These are phyloP conservation scores for Xylophagus ater DNA, from an alignment of 2,888 invertebrate genomes.

Conservation along the genomic window DNA sequence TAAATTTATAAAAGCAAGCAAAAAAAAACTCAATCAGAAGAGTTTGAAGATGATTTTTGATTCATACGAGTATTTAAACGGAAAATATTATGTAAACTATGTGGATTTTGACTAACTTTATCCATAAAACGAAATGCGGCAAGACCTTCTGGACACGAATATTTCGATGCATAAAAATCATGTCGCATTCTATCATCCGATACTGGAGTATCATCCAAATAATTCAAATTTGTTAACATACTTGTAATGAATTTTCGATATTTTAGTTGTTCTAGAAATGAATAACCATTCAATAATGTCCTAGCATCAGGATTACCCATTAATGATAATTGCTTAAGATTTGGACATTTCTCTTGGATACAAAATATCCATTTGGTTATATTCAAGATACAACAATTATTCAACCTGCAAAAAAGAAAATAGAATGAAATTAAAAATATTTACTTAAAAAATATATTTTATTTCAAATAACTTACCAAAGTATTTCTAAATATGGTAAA, in stretches of 20 bases:
- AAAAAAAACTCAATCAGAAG: too few species aligned
- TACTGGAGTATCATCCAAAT: slow-evolving; percentile 28
- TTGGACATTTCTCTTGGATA: slow-evolving; percentile 58
- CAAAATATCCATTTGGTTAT: slow-evolving; percentile 63
- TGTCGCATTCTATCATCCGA: too few species aligned
- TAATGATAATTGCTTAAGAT: slow-evolving; percentile 57
- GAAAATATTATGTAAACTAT: too few species aligned
- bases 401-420: slow-evolving; percentile 42
- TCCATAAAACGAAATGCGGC: too few species aligned
- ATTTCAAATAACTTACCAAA: slow-evolving; percentile 48
- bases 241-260: slow-evolving; percentile 28
- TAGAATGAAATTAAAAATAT: too few species aligned
- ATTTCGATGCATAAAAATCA: too few species aligned
- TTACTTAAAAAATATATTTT: not conserved
- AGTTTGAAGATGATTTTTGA: too few species aligned
- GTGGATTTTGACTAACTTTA: too few species aligned
- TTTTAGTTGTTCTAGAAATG: slow-evolving; percentile 38
- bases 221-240: slow-evolving; percentile 26
- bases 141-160: too few species aligned
- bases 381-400: slow-evolving; percentile 51
- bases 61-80: too few species aligned
- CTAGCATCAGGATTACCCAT: slow-evolving; percentile 72
- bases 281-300: slow-evolving; percentile 51
- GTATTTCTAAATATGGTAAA: slow-evolving; percentile 57
- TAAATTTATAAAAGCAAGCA: too few species aligned